Conservation (phyloP, 35 echinoderm and acorn worm species). For the Diadema setosum region DNA sequence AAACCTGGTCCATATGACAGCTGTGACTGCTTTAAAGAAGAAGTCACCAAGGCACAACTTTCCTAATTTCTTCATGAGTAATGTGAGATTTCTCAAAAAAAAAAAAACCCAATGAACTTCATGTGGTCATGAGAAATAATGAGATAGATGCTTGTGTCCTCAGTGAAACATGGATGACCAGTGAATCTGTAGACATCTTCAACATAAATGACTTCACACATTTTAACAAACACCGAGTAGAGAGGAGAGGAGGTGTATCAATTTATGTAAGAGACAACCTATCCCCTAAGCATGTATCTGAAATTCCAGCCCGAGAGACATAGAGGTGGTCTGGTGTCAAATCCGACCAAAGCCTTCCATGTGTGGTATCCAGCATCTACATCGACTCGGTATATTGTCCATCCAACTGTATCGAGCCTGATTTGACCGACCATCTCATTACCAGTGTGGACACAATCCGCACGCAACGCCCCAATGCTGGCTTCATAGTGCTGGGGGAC, state of each 20-base stretch:
- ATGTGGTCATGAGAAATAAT: too few species aligned
- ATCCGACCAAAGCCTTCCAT: background rate
- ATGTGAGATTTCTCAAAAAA: too few species aligned
- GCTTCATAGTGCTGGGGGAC: background rate
- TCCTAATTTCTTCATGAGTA: too few species aligned
- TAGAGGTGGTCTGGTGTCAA: background rate
- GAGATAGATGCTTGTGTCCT: too few species aligned
- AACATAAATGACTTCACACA: too few species aligned
- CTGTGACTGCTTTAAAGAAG: too few species aligned
- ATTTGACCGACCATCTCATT: background rate
- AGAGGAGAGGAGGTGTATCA: background rate
- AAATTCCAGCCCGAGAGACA: background rate
- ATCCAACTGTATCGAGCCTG: background rate
- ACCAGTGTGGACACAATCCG: background rate
- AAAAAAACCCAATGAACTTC: too few species aligned
- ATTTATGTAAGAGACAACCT: background rate
- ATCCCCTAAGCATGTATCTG: background rate
- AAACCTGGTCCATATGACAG: too few species aligned
- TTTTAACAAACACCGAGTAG: background rate
- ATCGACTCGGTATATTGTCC: background rate
- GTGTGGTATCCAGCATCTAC: background rate
- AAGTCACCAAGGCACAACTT: too few species aligned
- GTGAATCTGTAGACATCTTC: too few species aligned
- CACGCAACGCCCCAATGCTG: background rate
- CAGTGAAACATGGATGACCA: too few species aligned